Percentiles rank a stretch among this genome's conserved stretches.
phyloP scores from a whole-genome alignment of 2,888 invertebrate species.

The Sisyra terminalis region DNA sequence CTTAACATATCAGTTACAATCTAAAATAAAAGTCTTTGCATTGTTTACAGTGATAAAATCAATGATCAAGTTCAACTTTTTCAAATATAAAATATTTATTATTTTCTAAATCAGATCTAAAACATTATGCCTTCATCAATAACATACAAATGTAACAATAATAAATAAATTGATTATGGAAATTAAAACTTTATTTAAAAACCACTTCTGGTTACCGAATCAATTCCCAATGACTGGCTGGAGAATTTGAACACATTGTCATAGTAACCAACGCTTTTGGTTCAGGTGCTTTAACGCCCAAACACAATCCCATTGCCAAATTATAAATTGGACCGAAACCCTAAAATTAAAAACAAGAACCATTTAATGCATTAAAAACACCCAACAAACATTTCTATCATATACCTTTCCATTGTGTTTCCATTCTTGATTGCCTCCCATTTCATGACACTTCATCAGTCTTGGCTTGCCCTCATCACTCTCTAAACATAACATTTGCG shows the following conservation, averaged over 20 bases:
- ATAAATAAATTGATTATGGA: no score
- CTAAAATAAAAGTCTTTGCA: no score
- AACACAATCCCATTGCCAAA: slow-evolving; percentile 69
- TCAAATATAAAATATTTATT: no score
- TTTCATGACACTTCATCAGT: slow-evolving; percentile 83
- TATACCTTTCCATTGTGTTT: slow-evolving; percentile 55
- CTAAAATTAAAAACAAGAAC: slow-evolving; percentile 27
- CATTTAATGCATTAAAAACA: not conserved
- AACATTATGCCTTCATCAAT: no score
- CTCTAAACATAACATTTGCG: slow-evolving; percentile 73
- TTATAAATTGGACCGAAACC: slow-evolving; percentile 66
- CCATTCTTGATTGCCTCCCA: slow-evolving; percentile 88
- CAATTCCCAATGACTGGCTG: slow-evolving; percentile 37
- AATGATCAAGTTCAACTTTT: no score
- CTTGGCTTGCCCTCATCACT: slow-evolving; percentile 44
- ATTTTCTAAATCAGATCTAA: no score
- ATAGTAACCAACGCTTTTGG: slow-evolving; percentile 32
- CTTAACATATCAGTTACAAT: no score
- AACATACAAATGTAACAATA: no score
- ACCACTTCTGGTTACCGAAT: slow-evolving; percentile 16
- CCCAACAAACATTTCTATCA: not conserved
- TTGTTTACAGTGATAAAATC: no score
- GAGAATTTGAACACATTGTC: slow-evolving; percentile 40
- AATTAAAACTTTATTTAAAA: not conserved
- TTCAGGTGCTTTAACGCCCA: slow-evolving; percentile 36